Evolutionary conservation across 2,113 vertebrate species (phyloP), one percentile per base, ranked within the genome.

Genomic region (Bostrychus sinensis): DNA sequence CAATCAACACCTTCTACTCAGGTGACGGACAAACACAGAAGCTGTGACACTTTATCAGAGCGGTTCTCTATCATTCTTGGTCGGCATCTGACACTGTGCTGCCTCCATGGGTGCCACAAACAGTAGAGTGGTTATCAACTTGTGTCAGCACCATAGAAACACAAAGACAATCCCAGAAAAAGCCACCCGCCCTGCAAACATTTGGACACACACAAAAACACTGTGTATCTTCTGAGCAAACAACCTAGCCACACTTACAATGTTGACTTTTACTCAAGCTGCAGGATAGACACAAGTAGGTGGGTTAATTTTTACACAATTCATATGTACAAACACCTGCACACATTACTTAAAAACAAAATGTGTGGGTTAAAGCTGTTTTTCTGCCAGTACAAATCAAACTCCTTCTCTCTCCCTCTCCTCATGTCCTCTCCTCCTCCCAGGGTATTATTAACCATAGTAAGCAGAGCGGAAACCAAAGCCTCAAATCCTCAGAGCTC

Each of bases 401-500:
- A 88, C 90, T 34, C 72, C 85, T 84, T 86, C 87, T 84, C 86
- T 79, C 69, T 59, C 66, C 71, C 72, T 83, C 82, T 86, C 91
- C 90, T 92, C 89, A 93, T 93, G 79, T 84, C 77, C 80, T 67
- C 72, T 73, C 75, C 82, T 79, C 83, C 87, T 88, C 86, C 89
- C 93, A 94, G 94, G 92, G 95, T 94, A 96, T 96, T 94, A 96
- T 96, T 95, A 98, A 95, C 96, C 91, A 94, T 91, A 94, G 90
- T 91, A 93, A 94, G 95, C 92, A 92, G 93, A 93, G 92, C 73
- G 92, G 93, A 94, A 95, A 95, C 92, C 84, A 89, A 91, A 89
- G 75, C 78, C 71, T 79, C 88, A 90, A 91, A 91, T 89, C 89
- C 94, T 95, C 90, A 83, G 93, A 95, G 94, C 92, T 93, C 93